Evolutionary conservation across 1,140 invertebrate species (phyloP).

Genomic region (Drosophila dunni): DNA sequence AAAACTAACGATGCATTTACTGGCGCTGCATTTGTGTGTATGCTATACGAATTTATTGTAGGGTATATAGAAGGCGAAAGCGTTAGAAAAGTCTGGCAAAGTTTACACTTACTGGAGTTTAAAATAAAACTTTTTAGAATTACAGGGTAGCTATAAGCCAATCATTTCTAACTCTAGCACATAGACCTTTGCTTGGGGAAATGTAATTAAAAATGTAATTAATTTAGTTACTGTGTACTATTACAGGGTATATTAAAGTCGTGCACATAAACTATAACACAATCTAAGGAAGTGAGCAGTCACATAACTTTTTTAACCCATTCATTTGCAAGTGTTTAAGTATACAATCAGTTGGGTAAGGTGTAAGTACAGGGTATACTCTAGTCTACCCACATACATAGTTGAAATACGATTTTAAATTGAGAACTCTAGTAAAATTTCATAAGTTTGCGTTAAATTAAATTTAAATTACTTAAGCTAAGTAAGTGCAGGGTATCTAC

Average conservation of each 20-base stretch:
- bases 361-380: neutral
- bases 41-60: no score
- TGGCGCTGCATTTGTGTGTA: no score
- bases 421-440: no score
- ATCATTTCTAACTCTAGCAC: neutral
- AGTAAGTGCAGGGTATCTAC: neutral
- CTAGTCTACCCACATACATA: no score
- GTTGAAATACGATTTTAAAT: no score
- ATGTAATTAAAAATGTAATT: no score
- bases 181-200: neutral
- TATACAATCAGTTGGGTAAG: no score
- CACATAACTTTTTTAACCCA: no score
- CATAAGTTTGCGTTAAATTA: no score
- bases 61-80: neutral
- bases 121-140: neutral
- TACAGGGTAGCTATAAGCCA: neutral
- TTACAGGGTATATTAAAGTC: conserved; percentile 1
- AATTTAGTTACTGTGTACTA: neutral
- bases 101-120: neutral
- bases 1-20: neutral
- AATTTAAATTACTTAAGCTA: no score
- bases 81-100: neutral
- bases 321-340: no score
- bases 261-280: neutral
- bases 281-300: neutral